A percentile compares a stretch with the other conserved stretches of the same genome.
Evolutionary conservation across 2,797 vertebrate species (phyloP).

Genomic region (Xenops minutus): DNA sequence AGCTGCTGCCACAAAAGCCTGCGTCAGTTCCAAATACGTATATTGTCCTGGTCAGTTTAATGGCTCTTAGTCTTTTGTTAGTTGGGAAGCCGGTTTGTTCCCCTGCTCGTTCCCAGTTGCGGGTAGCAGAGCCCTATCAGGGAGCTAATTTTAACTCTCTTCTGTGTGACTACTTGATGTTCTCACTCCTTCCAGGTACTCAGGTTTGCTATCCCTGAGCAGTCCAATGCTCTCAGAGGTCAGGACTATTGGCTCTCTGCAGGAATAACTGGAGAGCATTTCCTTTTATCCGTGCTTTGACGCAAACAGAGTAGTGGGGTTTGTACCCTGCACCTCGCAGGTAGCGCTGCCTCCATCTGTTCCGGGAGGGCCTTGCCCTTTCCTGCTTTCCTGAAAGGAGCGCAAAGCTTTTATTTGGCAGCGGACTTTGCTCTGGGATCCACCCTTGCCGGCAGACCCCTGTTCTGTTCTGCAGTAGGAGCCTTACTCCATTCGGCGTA

Average conservation of each 20-base stretch:
- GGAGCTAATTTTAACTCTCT: constrained; percentile 10
- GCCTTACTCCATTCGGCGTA: constrained; percentile 70
- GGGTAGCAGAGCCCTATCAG: not conserved
- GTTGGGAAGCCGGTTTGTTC: not conserved
- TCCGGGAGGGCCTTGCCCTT: not conserved
- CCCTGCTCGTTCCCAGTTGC: not conserved
- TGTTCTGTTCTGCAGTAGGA: constrained; percentile 73
- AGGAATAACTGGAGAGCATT: not conserved
- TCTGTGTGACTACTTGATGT: constrained; percentile 3
- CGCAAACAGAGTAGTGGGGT: not conserved
- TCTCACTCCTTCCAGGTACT: constrained; percentile 34
- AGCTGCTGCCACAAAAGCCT: constrained; percentile 71
- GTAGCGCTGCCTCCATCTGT: not conserved
- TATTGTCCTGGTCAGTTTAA: constrained; percentile 42
- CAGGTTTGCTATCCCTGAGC: constrained; percentile 43
- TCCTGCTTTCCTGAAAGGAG: constrained; percentile 15
- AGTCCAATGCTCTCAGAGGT: not conserved
- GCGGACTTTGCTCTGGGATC: constrained; percentile 71
- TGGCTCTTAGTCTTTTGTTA: constrained; percentile 15
- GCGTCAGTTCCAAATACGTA: constrained; percentile 39
- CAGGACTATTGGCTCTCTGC: not conserved
- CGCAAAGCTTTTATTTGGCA: not conserved
- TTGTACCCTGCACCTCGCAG: not conserved
- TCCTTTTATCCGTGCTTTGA: not conserved
- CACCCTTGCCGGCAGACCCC: constrained; percentile 58